Conservation (phyloP, 2,888 invertebrate genomes). For the Lysandra coridon region DNA sequence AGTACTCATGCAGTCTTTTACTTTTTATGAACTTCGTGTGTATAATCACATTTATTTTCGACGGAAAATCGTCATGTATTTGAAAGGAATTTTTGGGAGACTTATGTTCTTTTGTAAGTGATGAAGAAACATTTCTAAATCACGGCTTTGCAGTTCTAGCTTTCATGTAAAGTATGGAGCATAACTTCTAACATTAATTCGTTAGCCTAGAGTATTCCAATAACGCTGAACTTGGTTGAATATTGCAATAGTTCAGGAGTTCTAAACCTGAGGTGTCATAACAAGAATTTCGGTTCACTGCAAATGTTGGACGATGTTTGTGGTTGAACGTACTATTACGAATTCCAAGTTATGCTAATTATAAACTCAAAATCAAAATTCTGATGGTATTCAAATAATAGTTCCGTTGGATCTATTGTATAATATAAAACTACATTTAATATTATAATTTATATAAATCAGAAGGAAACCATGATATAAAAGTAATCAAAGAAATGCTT, state of each 20-base stretch:
- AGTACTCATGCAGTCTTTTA: background rate
- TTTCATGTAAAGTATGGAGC: background rate
- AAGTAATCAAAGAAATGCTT: too few species aligned
- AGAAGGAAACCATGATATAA: background rate
- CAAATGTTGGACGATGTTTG: constrained; percentile 1
- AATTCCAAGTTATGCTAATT: background rate
- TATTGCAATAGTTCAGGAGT: constrained; percentile 8
- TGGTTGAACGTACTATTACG: background rate
- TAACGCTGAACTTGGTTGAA: background rate
- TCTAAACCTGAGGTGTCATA: background rate
- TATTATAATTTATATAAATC: background rate
- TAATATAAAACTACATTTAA: too few species aligned
- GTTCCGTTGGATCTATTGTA: too few species aligned
- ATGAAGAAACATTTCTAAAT: too few species aligned
- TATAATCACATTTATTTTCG: background rate
- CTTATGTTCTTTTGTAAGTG: too few species aligned
- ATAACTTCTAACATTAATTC: background rate
- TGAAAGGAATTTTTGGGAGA: background rate
- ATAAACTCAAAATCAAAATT: background rate
- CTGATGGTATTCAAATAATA: background rate
- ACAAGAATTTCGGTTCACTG: constrained; percentile 3
- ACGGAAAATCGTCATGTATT: background rate
- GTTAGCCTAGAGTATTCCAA: background rate
- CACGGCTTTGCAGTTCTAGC: too few species aligned
- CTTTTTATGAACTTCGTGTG: background rate